Conservation (phyloP, 2,113 vertebrate genomes). For the Puntigrus tetrazona region DNA sequence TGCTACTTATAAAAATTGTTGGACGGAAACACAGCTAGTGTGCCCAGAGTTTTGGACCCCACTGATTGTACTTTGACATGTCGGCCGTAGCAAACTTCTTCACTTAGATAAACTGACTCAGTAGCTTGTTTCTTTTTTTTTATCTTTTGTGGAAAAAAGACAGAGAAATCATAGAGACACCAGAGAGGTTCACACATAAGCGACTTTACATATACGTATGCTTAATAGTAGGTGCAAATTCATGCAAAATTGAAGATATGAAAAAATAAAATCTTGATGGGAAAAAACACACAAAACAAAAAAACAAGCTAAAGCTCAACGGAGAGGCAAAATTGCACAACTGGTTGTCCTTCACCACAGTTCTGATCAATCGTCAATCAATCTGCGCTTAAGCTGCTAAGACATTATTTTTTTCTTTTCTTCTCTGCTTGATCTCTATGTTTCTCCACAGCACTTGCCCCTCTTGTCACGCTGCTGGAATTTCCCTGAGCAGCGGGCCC, state of each 20-base stretch:
- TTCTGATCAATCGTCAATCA: conserved; percentile 63
- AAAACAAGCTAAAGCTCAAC: conserved; percentile 29
- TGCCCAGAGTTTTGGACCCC: background rate
- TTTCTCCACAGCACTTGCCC: conserved; percentile 93
- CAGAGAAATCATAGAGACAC: conserved; percentile 51
- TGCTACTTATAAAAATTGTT: no score
- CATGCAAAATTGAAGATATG: conserved; percentile 75
- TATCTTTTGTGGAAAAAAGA: conserved; percentile 49
- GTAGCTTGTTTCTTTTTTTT: conserved; percentile 57
- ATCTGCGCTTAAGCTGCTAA: conserved; percentile 70
- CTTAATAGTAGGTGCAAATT: conserved; percentile 80
- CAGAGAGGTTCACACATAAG: conserved; percentile 60
- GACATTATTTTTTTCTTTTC: conserved; percentile 45
- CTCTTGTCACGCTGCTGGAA: conserved; percentile 99
- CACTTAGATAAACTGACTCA: conserved; percentile 58
- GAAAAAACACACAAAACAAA: no score
- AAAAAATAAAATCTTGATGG: conserved; percentile 65
- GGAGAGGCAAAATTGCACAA: conserved; percentile 63
- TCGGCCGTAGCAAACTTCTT: conserved; percentile 30
- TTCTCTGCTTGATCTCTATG: conserved; percentile 31
- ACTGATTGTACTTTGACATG: background rate
- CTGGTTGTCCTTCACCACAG: conserved; percentile 74
- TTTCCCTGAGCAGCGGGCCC: conserved; percentile 93
- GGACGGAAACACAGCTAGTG: no score
- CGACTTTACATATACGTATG: conserved; percentile 63